A percentile compares a stretch with the other conserved stretches of the same genome.
phyloP scores from a whole-genome alignment of 1,140 invertebrate species.

The Halictus rubicundus region DNA sequence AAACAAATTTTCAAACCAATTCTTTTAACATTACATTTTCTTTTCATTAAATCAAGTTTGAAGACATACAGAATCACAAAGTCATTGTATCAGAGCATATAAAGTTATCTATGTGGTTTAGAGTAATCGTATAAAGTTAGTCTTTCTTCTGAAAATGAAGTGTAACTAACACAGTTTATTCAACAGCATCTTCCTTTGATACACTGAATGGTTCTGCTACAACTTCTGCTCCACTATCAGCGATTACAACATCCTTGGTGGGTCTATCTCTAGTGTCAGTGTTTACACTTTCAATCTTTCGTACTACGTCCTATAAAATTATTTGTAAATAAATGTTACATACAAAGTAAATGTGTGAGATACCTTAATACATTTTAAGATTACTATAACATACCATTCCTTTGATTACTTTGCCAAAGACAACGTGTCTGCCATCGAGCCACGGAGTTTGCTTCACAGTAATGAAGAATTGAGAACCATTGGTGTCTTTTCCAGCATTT shows the following conservation, averaged over 20 bases:
- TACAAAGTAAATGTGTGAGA: neutral
- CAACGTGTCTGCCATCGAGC: constrained; percentile 98
- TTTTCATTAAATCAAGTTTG: neutral
- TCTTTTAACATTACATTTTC: neutral
- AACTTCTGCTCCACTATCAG: constrained; percentile 85
- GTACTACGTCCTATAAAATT: constrained; percentile 87
- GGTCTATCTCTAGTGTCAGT: constrained; percentile 91
- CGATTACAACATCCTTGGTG: constrained; percentile 89
- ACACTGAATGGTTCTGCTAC: constrained; percentile 90
- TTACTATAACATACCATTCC: constrained; percentile 88
- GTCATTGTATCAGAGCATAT: neutral
- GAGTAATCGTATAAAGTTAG: neutral
- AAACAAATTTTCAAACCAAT: neutral
- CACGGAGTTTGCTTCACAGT: constrained; percentile 95
- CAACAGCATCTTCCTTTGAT: constrained; percentile 88
- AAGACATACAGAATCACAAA: neutral
- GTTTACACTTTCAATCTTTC: constrained; percentile 89
- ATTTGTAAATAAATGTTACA: neutral
- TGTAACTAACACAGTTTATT: constrained; percentile 76
- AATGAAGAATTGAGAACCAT: constrained; percentile 99
- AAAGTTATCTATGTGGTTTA: neutral
- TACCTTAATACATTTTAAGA: neutral
- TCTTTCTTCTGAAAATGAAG: neutral
- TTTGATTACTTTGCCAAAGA: constrained; percentile 96
- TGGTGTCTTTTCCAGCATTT: constrained; percentile 97